Evolutionary conservation across 2,797 vertebrate species (phyloP), one percentile per base, ranked within the genome.

Genomic region (Buceros bicornis): DNA sequence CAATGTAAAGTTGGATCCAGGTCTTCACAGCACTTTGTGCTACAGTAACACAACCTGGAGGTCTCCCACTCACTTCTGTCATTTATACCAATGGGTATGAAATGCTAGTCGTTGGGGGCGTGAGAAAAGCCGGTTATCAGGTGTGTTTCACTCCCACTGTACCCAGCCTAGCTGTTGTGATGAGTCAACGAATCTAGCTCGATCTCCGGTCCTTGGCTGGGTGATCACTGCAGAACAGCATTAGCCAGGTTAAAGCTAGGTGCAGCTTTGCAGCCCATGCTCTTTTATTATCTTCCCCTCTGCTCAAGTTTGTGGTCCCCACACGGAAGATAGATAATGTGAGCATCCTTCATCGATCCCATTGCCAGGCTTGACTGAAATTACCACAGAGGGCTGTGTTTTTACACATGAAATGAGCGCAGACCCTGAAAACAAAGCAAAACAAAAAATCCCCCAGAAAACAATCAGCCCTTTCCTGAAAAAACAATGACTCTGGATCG

Each of bases 261-360:
- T 40, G n/a, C 19, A 77, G 2, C 4, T 79, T 73, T 72, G 29
- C 26, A 73, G 4, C 2, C 10, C 21, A 13, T 48, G 20, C 12
- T 54, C 11, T 79, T 77, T 62, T 69, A n/a, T 67, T 47, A 67
- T 37, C 8, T 58, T 91, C 69, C 10, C 6, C 20, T 71, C 78
- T 69, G 50, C 4, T 72, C 10, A 71, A 71, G 20, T 33, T 71
- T 87, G 31, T 53, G 2, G 4, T 42, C 25, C 8, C 10, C 78
- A 2, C 28, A 24, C 1, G 29, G n/a, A 66, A 82, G 19, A 65
- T 11, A 60, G 13, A 45, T 53, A 43, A 51, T 0, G 0, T 8
- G 6, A 87, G n/a, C 0, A 2, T 40, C 28, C 25, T 54, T 79
- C 31, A 51, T 51, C 26, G 82, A 42, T 48, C 13, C 15, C 43